phyloP scores from a whole-genome alignment of 1,140 invertebrate genomes.

The Drosophila pachea region DNA sequence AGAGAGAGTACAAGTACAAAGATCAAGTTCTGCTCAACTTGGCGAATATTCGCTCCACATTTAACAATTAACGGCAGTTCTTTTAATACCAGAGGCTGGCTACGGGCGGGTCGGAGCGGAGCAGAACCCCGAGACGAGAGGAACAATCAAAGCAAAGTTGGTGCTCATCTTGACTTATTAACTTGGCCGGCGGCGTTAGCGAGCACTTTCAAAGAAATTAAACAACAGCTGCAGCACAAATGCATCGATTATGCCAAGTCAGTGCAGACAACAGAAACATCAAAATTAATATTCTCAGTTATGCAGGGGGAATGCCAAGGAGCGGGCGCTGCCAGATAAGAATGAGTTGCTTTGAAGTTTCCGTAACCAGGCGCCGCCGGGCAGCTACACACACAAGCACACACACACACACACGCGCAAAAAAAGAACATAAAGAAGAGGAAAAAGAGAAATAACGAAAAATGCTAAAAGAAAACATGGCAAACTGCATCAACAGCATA shows the following conservation, averaged over 20 bases:
- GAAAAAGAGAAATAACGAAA: slow-evolving; percentile 11
- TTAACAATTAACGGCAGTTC: neutral
- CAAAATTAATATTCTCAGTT: slow-evolving; percentile 72
- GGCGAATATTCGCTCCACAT: neutral
- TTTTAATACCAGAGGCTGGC: slow-evolving; percentile 16
- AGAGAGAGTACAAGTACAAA: neutral
- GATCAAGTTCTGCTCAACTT: neutral
- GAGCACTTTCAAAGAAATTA: slow-evolving; percentile 57
- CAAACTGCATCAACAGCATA: neutral
- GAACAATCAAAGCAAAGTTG: slow-evolving; percentile 47
- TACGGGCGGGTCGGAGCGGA: too few species aligned
- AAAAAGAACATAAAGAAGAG: neutral
- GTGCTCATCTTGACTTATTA: slow-evolving; percentile 60
- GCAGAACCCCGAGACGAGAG: too few species aligned
- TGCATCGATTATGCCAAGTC: slow-evolving; percentile 70
- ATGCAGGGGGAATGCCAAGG: slow-evolving; percentile 59
- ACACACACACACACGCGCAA: too few species aligned
- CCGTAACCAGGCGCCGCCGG: slow-evolving; percentile 49
- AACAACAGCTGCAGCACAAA: slow-evolving; percentile 37
- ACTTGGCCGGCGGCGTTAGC: slow-evolving; percentile 50
- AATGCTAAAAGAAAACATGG: slow-evolving; percentile 22
- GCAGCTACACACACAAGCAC: slow-evolving; percentile 17
- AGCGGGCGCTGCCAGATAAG: slow-evolving; percentile 32
- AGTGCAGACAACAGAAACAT: slow-evolving; percentile 48
- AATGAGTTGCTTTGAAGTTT: slow-evolving; percentile 68